Conservation (phyloP, 2,113 vertebrate species). For the Anoplopoma fimbria region DNA sequence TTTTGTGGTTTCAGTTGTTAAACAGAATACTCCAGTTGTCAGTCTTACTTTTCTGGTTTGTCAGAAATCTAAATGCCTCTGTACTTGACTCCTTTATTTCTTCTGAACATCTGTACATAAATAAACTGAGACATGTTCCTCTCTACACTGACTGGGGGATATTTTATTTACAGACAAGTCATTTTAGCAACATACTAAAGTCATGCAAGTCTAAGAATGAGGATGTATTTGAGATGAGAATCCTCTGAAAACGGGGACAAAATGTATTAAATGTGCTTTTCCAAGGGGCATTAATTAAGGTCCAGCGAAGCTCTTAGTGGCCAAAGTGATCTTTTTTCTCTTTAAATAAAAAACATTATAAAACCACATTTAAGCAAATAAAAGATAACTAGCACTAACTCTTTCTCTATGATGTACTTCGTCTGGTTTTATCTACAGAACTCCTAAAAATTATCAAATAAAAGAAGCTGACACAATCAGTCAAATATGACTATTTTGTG, state of each 20-base stretch:
- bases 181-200: background rate
- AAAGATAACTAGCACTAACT: background rate
- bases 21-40: conserved; percentile 48
- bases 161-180: background rate
- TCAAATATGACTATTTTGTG: no score
- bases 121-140: conserved; percentile 71
- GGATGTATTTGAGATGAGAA: background rate
- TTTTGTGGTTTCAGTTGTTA: conserved; percentile 21
- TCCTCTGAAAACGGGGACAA: background rate
- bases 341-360: no score
- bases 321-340: no score
- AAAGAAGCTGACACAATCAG: background rate
- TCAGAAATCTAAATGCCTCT: conserved; percentile 57
- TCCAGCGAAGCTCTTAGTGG: background rate
- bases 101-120: conserved; percentile 75
- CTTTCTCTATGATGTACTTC: background rate
- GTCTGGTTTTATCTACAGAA: background rate
- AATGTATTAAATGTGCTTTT: background rate
- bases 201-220: background rate
- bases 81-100: conserved; percentile 60
- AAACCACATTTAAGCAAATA: no score
- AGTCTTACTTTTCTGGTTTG: conserved; percentile 55
- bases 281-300: background rate
- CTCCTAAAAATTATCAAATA: background rate
- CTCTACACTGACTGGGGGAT: conserved; percentile 25